Evolutionary conservation across 1,140 invertebrate genomes (phyloP).

Genomic region (Anastrepha ludens): DNA sequence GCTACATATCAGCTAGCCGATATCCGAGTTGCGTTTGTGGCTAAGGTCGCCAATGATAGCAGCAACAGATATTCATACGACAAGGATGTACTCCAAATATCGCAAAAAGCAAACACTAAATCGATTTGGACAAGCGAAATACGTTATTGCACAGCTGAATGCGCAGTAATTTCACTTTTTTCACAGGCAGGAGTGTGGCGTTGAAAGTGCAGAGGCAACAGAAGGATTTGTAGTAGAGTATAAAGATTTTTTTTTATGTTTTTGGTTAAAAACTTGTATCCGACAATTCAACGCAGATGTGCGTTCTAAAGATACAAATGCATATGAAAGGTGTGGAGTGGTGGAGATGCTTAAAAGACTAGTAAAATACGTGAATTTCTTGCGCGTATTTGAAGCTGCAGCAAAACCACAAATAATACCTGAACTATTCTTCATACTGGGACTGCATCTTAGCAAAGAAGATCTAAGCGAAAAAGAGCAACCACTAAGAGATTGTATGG

Average conservation of each 20-base stretch:
- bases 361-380: no score
- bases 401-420: no score
- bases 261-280: no score
- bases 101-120: neutral
- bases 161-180: slow-evolving; percentile 27
- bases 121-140: slow-evolving; percentile 32
- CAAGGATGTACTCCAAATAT: neutral
- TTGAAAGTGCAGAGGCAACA: neutral
- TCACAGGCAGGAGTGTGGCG: neutral
- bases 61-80: slow-evolving; percentile 30
- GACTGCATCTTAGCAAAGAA: no score
- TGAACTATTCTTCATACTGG: no score
- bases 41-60: neutral
- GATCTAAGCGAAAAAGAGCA: no score
- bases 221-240: slow-evolving; percentile 47
- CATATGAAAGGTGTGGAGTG: neutral
- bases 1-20: neutral
- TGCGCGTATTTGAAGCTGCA: no score
- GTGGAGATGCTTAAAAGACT: neutral
- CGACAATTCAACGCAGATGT: neutral
- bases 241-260: neutral
- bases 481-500: no score
- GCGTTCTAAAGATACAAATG: neutral
- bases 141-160: slow-evolving; percentile 45
- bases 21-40: neutral